Base-by-base conservation (phyloP, 2,113 vertebrate species). In the Pelvicachromis taeniatus region DNA sequence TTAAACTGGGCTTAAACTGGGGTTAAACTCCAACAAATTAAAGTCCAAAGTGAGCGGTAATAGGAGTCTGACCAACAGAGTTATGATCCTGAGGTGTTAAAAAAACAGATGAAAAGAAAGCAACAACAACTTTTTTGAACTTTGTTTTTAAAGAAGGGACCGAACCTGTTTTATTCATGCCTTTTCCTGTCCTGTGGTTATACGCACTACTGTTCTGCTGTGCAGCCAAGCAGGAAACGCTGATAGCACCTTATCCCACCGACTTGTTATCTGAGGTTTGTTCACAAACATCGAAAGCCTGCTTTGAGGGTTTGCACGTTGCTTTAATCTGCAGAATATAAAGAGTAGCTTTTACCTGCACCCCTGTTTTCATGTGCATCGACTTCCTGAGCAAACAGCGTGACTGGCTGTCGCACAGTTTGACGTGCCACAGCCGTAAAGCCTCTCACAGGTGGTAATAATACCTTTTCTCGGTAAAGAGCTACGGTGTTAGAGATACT, bases 161-260 rank as follows among this genome's bases (percentile, higher is more conserved):
- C 10, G n/a, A 53, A 53, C 4, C 17, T 53, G 17, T 17, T 52
- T 52, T 19, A 73, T 19, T 6, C 26, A 11, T 21, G 3, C 68
- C 68, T 75, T 50, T 75, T 75, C 45, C 70, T 75, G 70, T 75
- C 26, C 0, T 52, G 70, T 17, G 26, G 26, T 75, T 52, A 52
- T 31, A 33, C n/a, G 52, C 45, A 33, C 3, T n/a, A n/a, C 10
- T 52, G 26, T n/a, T 75, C 26, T 73, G 42, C 42, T 75, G 26
- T 73, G 42, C 16, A 73, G 68, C 68, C 16, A 31, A n/a, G 45
- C 45, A 52, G 70, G 70, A 75, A 75, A 52, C 13, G 70, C 45
- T 52, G 45, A 75, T 75, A 12, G 26, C 13, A 75, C 17, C 17
- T 29, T 31, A 48, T 52, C 70, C 45, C 70, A 75, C 26, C 70